These are phyloP conservation scores for Saguinus imperator DNA, from an alignment of 2,113 vertebrate genomes.

Conservation along the genomic window DNA sequence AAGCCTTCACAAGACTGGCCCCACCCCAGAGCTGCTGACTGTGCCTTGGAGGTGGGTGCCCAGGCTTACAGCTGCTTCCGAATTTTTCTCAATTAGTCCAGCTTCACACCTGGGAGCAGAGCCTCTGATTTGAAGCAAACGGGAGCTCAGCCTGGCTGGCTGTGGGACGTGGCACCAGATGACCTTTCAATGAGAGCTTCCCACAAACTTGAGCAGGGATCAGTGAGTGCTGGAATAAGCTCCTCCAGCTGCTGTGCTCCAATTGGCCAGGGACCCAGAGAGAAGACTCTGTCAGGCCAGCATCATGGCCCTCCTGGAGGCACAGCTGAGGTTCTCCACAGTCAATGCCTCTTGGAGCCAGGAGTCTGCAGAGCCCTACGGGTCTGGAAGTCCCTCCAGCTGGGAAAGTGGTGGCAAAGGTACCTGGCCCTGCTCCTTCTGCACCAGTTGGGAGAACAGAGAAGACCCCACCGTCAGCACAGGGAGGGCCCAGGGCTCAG, in stretches of 20 bases:
- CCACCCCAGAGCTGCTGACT: not conserved
- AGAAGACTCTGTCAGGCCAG: too few species aligned
- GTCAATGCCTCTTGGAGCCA: not conserved
- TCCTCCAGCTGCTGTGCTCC: not conserved
- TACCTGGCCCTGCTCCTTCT: too few species aligned
- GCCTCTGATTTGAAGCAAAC: accelerated
- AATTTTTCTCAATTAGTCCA: not conserved
- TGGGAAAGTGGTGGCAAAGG: not conserved
- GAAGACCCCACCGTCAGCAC: not conserved
- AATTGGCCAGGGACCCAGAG: too few species aligned
- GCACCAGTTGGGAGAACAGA: not conserved
- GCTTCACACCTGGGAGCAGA: not conserved
- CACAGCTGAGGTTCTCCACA: not conserved
- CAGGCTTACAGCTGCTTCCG: not conserved
- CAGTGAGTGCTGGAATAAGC: not conserved
- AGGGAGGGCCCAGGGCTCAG: not conserved
- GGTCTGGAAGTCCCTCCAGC: not conserved
- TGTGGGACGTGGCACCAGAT: not conserved
- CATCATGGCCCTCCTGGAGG: not conserved
- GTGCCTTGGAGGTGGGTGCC: not conserved
- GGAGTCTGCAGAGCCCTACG: not conserved
- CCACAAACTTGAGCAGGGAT: not conserved
- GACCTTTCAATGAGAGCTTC: not conserved
- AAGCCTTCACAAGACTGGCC: not conserved
- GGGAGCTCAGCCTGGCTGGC: not conserved